Conservation (phyloP, 2,113 vertebrate genomes). For the Propithecus coquereli region DNA sequence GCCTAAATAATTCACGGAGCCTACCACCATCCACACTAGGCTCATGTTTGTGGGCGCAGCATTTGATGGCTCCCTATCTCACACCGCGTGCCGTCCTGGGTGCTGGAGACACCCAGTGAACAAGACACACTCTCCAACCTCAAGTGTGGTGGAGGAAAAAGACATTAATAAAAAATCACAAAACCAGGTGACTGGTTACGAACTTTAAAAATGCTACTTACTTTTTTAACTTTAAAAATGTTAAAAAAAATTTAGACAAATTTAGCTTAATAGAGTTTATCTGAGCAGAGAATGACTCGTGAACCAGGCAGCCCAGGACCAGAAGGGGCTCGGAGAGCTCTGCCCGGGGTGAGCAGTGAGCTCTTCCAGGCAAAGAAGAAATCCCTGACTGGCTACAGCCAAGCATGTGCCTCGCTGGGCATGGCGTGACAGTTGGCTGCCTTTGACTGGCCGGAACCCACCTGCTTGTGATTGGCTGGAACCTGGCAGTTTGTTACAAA, state of each 20-base stretch:
- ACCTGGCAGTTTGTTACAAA: background rate
- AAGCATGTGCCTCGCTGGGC: background rate
- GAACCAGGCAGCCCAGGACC: background rate
- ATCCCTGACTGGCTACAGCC: background rate
- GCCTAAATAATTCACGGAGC: background rate
- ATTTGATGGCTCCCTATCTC: too few species aligned
- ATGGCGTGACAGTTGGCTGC: background rate
- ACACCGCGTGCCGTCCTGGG: fast-evolving
- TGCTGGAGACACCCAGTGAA: fast-evolving
- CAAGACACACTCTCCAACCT: fast-evolving
- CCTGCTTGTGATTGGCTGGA: background rate
- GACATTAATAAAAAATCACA: background rate
- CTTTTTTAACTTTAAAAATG: too few species aligned
- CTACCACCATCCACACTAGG: too few species aligned
- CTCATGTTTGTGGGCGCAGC: fast-evolving
- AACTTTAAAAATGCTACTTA: background rate
- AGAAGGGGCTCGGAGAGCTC: too few species aligned
- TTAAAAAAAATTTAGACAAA: background rate
- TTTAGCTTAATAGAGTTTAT: background rate
- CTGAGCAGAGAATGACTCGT: background rate
- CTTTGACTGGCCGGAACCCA: background rate
- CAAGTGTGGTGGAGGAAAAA: background rate
- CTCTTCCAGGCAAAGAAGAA: background rate
- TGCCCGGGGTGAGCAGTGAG: fast-evolving
- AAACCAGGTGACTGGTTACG: background rate